Percentiles rank a stretch among this genome's conserved stretches.
Conservation (phyloP, 1,140 invertebrate genomes). For the Heliconius hermathena region DNA sequence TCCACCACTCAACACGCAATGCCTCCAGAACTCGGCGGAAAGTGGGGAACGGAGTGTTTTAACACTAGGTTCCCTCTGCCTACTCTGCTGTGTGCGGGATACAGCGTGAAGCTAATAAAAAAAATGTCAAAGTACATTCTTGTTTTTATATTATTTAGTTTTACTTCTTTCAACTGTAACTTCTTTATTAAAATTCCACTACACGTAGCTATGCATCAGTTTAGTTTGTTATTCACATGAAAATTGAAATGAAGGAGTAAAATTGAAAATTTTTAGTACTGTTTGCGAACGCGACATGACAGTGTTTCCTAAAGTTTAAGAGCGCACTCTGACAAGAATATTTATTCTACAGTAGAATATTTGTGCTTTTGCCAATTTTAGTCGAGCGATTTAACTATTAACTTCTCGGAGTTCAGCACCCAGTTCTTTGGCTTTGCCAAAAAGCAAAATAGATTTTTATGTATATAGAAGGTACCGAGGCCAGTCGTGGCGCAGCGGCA, state of each 20-base stretch:
- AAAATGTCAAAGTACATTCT: no score
- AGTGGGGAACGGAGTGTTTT: no score
- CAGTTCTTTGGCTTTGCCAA: no score
- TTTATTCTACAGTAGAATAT: neutral
- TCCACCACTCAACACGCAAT: no score
- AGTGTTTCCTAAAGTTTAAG: neutral
- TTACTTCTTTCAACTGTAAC: no score
- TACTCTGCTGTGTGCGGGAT: no score
- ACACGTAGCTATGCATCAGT: neutral
- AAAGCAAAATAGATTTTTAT: neutral
- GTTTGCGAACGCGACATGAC: neutral
- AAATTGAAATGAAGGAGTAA: slow-evolving; percentile 1
- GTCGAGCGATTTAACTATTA: neutral
- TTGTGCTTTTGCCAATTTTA: neutral
- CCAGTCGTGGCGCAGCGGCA: no score
- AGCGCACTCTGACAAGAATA: neutral
- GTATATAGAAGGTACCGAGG: neutral
- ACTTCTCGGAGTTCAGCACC: no score
- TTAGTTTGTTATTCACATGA: neutral
- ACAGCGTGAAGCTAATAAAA: no score
- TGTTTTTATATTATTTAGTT: no score
- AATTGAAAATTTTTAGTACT: neutral
- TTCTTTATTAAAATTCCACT: neutral
- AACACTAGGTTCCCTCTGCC: no score
- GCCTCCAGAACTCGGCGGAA: no score